phyloP scores from a whole-genome alignment of 2,888 invertebrate species.

The Oegoconia quadripuncta region DNA sequence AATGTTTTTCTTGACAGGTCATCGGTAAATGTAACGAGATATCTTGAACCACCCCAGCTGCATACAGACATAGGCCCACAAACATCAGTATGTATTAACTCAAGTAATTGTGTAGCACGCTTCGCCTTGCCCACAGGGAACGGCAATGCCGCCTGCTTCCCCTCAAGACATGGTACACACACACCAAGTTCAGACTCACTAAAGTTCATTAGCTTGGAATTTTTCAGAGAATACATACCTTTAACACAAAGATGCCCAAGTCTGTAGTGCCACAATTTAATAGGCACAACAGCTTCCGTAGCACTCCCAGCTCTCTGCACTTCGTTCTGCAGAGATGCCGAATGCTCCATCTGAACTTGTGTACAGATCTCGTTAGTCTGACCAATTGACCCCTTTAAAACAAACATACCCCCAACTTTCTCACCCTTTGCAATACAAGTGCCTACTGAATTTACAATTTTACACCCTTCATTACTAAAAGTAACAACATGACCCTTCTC shows the following conservation, averaged over 20 bases:
- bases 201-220: neutral
- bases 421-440: neutral
- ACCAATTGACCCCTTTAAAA: neutral
- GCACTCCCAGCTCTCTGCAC: neutral
- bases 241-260: neutral
- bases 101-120: neutral
- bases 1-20: conserved; percentile 15
- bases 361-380: neutral
- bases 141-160: conserved; percentile 3
- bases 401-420: neutral
- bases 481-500: neutral
- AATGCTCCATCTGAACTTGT: neutral
- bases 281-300: neutral
- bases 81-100: conserved; percentile 7
- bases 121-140: neutral
- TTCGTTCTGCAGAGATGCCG: neutral
- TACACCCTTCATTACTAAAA: neutral
- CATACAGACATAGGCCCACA: conserved; percentile 8
- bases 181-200: neutral
- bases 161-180: conserved; percentile 9
- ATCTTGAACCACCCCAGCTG: neutral
- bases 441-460: neutral
- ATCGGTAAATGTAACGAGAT: too few species aligned
- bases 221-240: neutral
- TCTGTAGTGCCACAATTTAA: neutral